Base-by-base conservation (phyloP, 64 coral and sea anemone species). In the Actinia tenebrosa region DNA sequence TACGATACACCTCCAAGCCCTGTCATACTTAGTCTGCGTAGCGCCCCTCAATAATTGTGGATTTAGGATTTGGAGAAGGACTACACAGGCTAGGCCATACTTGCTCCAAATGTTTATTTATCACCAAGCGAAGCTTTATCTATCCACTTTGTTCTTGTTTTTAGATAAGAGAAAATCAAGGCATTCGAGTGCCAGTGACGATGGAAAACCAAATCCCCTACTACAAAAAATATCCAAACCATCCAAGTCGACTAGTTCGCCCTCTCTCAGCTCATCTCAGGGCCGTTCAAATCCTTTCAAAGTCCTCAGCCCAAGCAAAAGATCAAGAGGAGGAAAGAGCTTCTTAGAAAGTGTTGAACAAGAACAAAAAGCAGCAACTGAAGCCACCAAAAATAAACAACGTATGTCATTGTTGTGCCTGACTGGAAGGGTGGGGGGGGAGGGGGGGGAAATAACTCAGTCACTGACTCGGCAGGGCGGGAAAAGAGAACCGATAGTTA, bases 291-390 rank as follows among this genome's bases (percentile, higher is more conserved):
- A 96, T 52, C 94, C 94, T 16, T 96, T 96, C 91, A 96, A 89
- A 60, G 84, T 96, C 19, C 68, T 64, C 3, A 96, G 88, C 79
- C 91, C 83, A 17, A 79, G 84, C 22, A 84, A 93, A 18, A 88
- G 80, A 46, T 20, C 87, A 9, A 75, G 22, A 64, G 88, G 92
- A 20, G 44, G 91, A 59, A 96, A 96, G 19, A 96, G 94, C 86
- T 96, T 96, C 84, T 93, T 96, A 52, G 90, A 96, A 30, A 96
- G 91, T 22, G 94, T 96, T 7, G 94, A 96, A 71, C 88, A 89
- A 86, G 91, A 96, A 19, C 92, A 96, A 69, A 96, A 96, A 37
- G 63, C 89, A 84, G 53, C 82, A 46, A 54, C 20, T 22, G 56
- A 84, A 18, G 82, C 82, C 47, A 53, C 47, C 52, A 92, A 72